These are phyloP conservation scores for Noctilio leporinus DNA, from an alignment of 2,113 vertebrate species.

Conservation along the genomic window DNA sequence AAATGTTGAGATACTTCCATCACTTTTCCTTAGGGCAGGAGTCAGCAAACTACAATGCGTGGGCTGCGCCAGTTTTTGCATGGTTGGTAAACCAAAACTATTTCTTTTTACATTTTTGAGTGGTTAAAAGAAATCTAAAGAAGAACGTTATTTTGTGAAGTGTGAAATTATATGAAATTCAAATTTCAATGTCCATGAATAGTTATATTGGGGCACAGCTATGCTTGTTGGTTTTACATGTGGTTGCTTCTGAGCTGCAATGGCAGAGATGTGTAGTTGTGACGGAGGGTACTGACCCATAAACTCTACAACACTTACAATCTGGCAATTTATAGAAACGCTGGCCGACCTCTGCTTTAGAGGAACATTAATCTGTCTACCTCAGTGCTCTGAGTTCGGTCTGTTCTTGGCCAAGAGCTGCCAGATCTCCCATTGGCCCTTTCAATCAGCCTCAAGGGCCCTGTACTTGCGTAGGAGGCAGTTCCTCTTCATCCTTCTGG, in stretches of 20 bases:
- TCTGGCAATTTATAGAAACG: neutral
- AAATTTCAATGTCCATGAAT: neutral
- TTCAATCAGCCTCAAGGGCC: neutral
- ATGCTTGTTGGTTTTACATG: neutral
- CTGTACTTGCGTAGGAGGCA: neutral
- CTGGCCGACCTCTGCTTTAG: neutral
- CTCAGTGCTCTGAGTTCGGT: neutral
- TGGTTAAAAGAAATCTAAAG: neutral
- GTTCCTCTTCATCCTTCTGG: neutral
- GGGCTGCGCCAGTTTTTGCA: neutral
- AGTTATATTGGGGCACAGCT: neutral
- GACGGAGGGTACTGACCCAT: too few species aligned
- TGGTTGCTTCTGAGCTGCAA: neutral
- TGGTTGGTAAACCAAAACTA: neutral
- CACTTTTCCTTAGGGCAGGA: neutral
- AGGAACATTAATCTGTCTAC: neutral
- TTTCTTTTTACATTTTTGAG: neutral
- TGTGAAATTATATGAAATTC: neutral
- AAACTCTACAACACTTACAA: neutral
- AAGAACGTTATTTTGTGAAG: neutral
- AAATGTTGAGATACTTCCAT: neutral
- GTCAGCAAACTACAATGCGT: fast-evolving
- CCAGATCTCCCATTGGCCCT: neutral
- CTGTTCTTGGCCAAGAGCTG: neutral
- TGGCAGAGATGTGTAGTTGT: neutral